Percentiles rank a stretch among this genome's conserved stretches.
Conservation (phyloP, 2,888 invertebrate species). For the Vanessa cardui region DNA sequence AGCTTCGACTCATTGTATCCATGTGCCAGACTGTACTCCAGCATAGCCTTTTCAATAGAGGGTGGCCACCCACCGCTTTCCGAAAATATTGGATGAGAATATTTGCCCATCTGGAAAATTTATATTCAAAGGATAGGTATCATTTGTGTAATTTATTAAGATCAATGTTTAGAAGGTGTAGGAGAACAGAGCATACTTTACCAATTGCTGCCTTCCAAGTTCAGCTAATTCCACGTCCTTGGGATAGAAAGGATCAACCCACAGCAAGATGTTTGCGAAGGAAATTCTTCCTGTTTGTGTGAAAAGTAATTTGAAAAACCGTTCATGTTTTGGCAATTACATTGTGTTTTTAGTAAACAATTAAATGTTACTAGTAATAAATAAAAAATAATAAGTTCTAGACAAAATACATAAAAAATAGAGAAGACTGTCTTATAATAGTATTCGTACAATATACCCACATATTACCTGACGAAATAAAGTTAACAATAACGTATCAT, state of each 20-base stretch:
- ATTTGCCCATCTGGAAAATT: conserved; percentile 54
- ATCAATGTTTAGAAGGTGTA: too few species aligned
- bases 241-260: conserved; percentile 10
- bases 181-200: conserved; percentile 23
- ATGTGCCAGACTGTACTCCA: conserved; percentile 47
- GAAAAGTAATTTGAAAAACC: not conserved
- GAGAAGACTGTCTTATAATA: too few species aligned
- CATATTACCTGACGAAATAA: too few species aligned
- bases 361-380: too few species aligned
- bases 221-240: conserved; percentile 45
- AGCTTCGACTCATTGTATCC: conserved; percentile 50
- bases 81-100: conserved; percentile 55
- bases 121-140: too few species aligned
- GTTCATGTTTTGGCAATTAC: too few species aligned
- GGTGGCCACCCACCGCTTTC: conserved; percentile 61
- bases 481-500: too few species aligned
- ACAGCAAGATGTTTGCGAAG: not conserved
- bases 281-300: conserved; percentile 9
- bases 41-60: conserved; percentile 47
- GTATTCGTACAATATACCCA: too few species aligned
- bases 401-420: not conserved
- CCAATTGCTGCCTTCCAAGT: conserved; percentile 43
- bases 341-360: too few species aligned
- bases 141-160: too few species aligned
- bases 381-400: too few species aligned